Evolutionary conservation across 2,113 vertebrate genomes (phyloP).

Genomic region (Myiozetetes cayanensis): DNA sequence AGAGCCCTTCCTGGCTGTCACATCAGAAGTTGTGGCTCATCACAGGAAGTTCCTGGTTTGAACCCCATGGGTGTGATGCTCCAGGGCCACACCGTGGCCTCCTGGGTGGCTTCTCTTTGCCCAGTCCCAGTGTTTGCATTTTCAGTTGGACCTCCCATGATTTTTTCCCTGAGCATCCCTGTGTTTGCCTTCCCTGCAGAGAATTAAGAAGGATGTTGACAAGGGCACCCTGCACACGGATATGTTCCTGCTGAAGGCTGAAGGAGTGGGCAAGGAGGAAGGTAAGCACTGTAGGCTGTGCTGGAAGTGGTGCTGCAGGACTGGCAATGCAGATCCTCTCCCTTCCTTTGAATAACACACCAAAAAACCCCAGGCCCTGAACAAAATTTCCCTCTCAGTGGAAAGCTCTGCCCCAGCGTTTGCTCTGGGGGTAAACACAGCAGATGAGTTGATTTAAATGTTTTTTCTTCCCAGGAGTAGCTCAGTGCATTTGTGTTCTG

Average conservation of each 20-base stretch:
- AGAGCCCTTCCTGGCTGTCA: background rate
- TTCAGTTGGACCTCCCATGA: background rate
- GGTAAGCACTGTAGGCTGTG: constrained; percentile 58
- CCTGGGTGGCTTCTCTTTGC: background rate
- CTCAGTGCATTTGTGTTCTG: background rate
- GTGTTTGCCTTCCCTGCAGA: constrained; percentile 68
- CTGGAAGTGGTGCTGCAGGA: background rate
- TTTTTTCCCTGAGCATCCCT: background rate
- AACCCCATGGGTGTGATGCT: background rate
- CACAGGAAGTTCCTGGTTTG: background rate
- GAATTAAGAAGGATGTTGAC: constrained; percentile 94
- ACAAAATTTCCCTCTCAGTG: background rate
- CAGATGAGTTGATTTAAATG: background rate
- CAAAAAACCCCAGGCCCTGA: background rate
- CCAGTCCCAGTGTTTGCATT: background rate
- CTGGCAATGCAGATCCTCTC: background rate
- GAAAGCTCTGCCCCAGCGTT: background rate
- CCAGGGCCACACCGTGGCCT: background rate
- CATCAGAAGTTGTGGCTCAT: background rate
- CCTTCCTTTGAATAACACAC: background rate
- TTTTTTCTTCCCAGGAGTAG: background rate
- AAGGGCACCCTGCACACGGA: constrained; percentile 90
- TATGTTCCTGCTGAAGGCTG: constrained; percentile 88
- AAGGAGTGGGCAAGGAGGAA: constrained; percentile 79
- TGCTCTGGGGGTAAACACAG: background rate